phyloP scores from a whole-genome alignment of 2,888 invertebrate species.

The Barypeithes pellucidus region DNA sequence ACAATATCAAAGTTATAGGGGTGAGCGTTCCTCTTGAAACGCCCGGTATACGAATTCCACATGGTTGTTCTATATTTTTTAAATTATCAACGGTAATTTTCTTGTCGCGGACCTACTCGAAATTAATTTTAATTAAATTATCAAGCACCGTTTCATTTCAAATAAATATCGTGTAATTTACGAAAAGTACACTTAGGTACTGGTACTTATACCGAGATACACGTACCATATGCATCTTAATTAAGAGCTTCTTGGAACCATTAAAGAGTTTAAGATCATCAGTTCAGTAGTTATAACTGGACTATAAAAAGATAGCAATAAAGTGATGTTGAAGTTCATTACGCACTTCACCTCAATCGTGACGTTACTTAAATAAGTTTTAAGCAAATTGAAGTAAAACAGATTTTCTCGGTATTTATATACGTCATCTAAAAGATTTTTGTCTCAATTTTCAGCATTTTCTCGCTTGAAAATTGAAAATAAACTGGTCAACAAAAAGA shows the following conservation, averaged over 20 bases:
- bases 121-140: conserved; percentile 4
- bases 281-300: conserved; percentile 33
- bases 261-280: conserved; percentile 30
- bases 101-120: not conserved
- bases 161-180: conserved; percentile 1
- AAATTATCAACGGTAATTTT: not conserved
- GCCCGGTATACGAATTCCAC: too few species aligned
- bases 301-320: conserved; percentile 21
- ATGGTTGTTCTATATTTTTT: not conserved
- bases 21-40: too few species aligned
- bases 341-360: not conserved
- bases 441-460: too few species aligned
- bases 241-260: conserved; percentile 16
- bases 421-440: too few species aligned
- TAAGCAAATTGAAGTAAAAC: not conserved
- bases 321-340: conserved; percentile 27
- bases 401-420: too few species aligned
- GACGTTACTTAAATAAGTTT: conserved; percentile 16
- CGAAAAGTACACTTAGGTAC: not conserved
- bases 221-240: conserved; percentile 29
- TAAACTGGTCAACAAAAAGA: too few species aligned
- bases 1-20: too few species aligned
- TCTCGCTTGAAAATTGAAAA: too few species aligned
- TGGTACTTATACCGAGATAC: conserved; percentile 6
- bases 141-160: not conserved